Evolutionary conservation across 1,140 invertebrate species (phyloP), one percentile per base, ranked within the genome.

Genomic region (Drosophila bipectinata): DNA sequence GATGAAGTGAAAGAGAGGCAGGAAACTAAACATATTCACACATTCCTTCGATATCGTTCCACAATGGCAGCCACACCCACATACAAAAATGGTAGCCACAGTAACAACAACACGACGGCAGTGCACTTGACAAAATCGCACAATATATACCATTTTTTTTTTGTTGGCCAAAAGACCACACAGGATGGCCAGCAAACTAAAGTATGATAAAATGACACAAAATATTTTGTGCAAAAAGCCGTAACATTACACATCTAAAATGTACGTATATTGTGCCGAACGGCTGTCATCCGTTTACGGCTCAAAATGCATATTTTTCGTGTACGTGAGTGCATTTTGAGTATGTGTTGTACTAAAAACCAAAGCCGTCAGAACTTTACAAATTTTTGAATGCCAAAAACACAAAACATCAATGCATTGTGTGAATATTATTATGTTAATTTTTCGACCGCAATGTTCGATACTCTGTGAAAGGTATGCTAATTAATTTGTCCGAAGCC

Each of bases 81-180:
- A 58, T 44, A 21, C 45, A 55, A 72, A 64, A 57, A 15, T 54
- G 39, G 24, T 39, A 39, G 67, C 48, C 57, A 60, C 72, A 59
- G 71, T 48, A 41, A 44, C 41, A 52, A 77, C 54, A 48, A 64
- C 56, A 37, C 37, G 52, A 45, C 69, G 82, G 64, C 74, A 75
- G 78, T 85, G 59, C 69, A 82, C 78, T 81, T 85, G 78, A 87
- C 78, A 85, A 87, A 85, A 87, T 85, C 82, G 84, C 78, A 87
- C 62, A 81, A 81, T 32, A 30, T 7, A 12, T 41, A 15, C 24
- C 15, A 9, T 26, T 3, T 21, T 21, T 18, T 66, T 59, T 57
- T 14, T 56, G 1, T 18, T 44, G 5, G 41, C 55, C 32, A 34
- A 37, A 34, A 55, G 44, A 61, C 61, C 51, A n/a, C 24, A 56